A percentile compares a stretch with the other conserved stretches of the same genome.
These are phyloP conservation scores for Byasa hedistus DNA, from an alignment of 2,888 invertebrate genomes.

Conservation along the genomic window DNA sequence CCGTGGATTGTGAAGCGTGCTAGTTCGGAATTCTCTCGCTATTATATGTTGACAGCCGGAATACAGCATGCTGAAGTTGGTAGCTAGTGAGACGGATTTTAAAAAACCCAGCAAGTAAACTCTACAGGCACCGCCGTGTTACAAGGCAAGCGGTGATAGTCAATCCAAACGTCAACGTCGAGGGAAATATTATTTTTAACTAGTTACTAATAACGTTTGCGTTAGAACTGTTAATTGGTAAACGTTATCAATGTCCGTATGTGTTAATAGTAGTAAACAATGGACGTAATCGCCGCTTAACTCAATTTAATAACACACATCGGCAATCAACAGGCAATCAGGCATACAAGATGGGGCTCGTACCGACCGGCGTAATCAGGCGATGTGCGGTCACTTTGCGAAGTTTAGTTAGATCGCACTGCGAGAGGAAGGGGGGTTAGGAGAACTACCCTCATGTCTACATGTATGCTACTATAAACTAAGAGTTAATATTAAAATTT, in stretches of 20 bases:
- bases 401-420: slow-evolving; percentile 16
- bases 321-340: slow-evolving; percentile 18
- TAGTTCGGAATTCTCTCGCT: too few relatives aligned
- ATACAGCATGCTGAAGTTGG: too few relatives aligned
- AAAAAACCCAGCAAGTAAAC: too few relatives aligned
- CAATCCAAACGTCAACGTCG: background rate
- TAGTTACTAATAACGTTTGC: background rate
- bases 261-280: slow-evolving; percentile 8
- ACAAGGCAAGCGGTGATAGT: background rate
- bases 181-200: background rate
- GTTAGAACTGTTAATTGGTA: background rate
- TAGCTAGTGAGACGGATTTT: too few relatives aligned
- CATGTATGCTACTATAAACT: background rate
- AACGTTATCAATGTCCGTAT: background rate
- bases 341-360: slow-evolving; percentile 21
- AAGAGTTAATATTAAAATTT: background rate
- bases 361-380: slow-evolving; percentile 19
- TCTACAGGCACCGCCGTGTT: too few relatives aligned
- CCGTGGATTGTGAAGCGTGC: too few relatives aligned
- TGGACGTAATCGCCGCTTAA: background rate
- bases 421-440: background rate
- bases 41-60: too few relatives aligned
- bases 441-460: background rate
- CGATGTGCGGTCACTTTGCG: slow-evolving; percentile 18
- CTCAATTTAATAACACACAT: slow-evolving; percentile 19